Percentiles rank a stretch among this genome's conserved stretches.
Evolutionary conservation across 2,113 vertebrate genomes (phyloP).

Genomic region (Corythoichthys intestinalis): DNA sequence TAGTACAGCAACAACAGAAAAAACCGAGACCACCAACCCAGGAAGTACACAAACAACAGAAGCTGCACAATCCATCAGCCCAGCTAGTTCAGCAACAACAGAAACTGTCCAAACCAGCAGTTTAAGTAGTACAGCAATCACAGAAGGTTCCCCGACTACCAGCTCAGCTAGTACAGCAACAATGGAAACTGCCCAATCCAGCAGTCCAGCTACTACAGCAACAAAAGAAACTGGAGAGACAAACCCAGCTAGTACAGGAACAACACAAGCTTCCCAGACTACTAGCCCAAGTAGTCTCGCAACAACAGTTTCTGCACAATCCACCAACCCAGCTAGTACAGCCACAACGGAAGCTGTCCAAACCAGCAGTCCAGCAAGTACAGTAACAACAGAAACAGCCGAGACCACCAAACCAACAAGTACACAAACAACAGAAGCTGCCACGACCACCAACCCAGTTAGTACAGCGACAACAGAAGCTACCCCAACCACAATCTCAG

Average conservation of each 20-base stretch:
- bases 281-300: neutral
- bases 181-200: neutral
- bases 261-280: neutral
- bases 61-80: neutral
- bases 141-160: neutral
- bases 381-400: neutral
- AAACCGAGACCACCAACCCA: neutral
- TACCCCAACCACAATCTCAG: neutral
- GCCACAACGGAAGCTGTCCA: neutral
- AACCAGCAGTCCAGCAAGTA: neutral
- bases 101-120: neutral
- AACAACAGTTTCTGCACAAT: neutral
- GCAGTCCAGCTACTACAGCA: neutral
- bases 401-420: neutral
- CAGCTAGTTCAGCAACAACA: neutral
- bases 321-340: neutral
- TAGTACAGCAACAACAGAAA: too few species aligned
- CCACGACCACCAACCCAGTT: neutral
- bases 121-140: neutral
- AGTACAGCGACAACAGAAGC: neutral
- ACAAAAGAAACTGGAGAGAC: neutral
- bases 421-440: neutral
- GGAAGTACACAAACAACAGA: neutral
- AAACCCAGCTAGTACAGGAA: neutral
- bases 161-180: neutral